Evolutionary conservation across 2,797 vertebrate genomes (phyloP).

Genomic region (Stomatorhinus walkeri): DNA sequence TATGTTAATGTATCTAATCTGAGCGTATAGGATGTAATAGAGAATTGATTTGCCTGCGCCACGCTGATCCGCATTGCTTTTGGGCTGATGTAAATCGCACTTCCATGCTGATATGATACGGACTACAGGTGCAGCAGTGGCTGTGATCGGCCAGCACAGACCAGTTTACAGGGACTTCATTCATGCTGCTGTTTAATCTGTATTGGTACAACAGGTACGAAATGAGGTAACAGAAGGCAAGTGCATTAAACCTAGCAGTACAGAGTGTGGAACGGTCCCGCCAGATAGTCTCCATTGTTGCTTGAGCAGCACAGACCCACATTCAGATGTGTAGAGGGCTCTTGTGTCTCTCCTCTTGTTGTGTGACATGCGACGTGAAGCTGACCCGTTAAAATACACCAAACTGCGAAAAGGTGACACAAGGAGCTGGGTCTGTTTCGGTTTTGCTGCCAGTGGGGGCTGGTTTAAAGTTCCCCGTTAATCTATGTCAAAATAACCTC

Average conservation of each 20-base stretch:
- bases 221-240: background rate
- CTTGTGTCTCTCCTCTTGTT: background rate
- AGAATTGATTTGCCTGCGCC: background rate
- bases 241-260: background rate
- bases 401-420: background rate
- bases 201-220: background rate
- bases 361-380: background rate
- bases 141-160: background rate
- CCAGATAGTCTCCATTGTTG: background rate
- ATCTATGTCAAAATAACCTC: background rate
- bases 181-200: background rate
- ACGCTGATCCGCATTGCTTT: background rate
- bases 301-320: background rate
- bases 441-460: background rate
- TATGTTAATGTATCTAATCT: background rate
- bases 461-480: background rate
- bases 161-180: background rate
- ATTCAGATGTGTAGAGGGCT: background rate
- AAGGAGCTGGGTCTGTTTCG: background rate
- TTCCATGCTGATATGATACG: background rate
- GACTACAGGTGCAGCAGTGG: background rate
- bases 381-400: background rate
- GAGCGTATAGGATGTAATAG: background rate
- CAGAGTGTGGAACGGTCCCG: background rate
- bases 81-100: background rate